phyloP scores from a whole-genome alignment of 2,797 vertebrate species.

The Chaetodon trifasciatus region DNA sequence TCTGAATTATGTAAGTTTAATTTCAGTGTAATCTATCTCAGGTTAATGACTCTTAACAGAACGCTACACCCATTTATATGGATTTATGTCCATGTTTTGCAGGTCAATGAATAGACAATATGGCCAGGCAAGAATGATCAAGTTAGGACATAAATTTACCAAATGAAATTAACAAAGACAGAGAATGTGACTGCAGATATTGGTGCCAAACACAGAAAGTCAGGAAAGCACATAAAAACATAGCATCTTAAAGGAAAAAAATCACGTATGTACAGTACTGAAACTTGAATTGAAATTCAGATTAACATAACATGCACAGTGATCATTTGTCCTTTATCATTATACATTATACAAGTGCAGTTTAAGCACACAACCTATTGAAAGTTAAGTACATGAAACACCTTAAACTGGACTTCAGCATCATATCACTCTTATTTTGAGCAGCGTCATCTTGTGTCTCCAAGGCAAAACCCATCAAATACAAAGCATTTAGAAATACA shows the following conservation, averaged over 20 bases:
- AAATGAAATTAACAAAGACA: not conserved
- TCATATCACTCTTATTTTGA: not conserved
- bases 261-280: not conserved
- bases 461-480: not conserved
- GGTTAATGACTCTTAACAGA: not conserved
- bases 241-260: not conserved
- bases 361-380: not conserved
- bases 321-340: not conserved
- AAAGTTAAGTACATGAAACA: not conserved
- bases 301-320: too few species aligned
- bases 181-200: not conserved
- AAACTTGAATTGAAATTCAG: not conserved
- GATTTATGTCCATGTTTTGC: too few species aligned
- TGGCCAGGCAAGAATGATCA: too few species aligned
- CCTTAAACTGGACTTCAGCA: not conserved
- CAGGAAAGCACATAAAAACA: not conserved
- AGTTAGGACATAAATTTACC: too few species aligned
- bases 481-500: slow-evolving; percentile 7
- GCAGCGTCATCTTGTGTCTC: not conserved
- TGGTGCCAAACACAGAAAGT: not conserved
- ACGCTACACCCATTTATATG: too few species aligned
- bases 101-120: too few species aligned
- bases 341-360: not conserved
- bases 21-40: not conserved
- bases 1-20: not conserved